Conservation (phyloP, 2,888 invertebrate genomes). For the Perizoma flavofasciatum region DNA sequence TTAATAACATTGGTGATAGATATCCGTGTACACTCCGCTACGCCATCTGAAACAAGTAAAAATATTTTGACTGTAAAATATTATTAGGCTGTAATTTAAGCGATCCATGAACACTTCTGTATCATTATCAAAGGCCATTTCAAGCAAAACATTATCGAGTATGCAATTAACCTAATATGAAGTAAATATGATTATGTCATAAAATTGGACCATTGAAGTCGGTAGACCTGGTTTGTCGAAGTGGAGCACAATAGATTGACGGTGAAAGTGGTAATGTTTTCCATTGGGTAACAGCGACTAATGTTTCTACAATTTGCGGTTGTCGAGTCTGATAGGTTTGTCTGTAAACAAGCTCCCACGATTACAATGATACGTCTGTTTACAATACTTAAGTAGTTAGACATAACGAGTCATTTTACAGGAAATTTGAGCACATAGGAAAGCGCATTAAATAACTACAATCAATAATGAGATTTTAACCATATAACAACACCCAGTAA, state of each 20-base stretch:
- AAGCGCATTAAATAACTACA: slow-evolving; percentile 3
- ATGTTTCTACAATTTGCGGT: slow-evolving; percentile 42
- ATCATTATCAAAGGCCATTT: slow-evolving; percentile 26
- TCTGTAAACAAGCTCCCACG: slow-evolving; percentile 32
- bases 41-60: slow-evolving; percentile 74
- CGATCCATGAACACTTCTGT: slow-evolving; percentile 14
- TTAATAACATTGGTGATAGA: slow-evolving; percentile 69
- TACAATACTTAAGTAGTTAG: slow-evolving; percentile 17
- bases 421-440: slow-evolving; percentile 16
- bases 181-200: slow-evolving; percentile 41
- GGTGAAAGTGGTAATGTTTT: slow-evolving; percentile 48
- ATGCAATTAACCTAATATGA: slow-evolving; percentile 23
- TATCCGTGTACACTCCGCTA: slow-evolving; percentile 65
- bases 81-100: slow-evolving; percentile 31
- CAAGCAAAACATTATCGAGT: slow-evolving; percentile 26
- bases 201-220: slow-evolving; percentile 35
- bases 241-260: slow-evolving; percentile 42
- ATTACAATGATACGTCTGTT: slow-evolving; percentile 30
- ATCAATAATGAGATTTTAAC: neutral
- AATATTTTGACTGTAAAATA: slow-evolving; percentile 12
- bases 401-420: slow-evolving; percentile 9
- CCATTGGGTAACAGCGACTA: slow-evolving; percentile 36
- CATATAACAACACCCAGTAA: no score
- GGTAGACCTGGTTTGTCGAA: slow-evolving; percentile 39
- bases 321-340: slow-evolving; percentile 28